These are phyloP conservation scores for Rotaria sp. DNA, from an alignment of 2,888 invertebrate genomes.

Conservation along the genomic window DNA sequence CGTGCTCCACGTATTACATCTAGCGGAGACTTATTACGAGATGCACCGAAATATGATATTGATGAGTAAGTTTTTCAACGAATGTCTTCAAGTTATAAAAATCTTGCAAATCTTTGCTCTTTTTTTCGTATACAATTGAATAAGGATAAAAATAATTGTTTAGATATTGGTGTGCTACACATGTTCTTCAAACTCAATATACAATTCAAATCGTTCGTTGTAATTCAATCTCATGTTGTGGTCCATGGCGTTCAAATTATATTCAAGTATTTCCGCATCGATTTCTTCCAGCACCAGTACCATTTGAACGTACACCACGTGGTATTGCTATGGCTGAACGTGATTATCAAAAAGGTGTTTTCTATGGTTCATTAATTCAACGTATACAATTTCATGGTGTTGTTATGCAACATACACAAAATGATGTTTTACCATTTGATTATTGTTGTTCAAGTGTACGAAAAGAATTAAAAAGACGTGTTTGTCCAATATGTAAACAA, in stretches of 20 bases:
- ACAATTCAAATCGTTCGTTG: slow-evolving; percentile 21
- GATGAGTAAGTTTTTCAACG: background rate
- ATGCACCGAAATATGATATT: slow-evolving; percentile 16
- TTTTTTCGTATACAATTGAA: too few species aligned
- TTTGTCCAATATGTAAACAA: slow-evolving; percentile 20
- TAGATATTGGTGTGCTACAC: slow-evolving; percentile 13
- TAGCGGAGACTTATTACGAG: background rate
- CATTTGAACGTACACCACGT: slow-evolving; percentile 21
- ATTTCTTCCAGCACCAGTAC: background rate
- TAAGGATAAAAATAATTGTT: background rate
- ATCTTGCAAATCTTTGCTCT: too few species aligned
- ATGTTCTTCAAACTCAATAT: slow-evolving; percentile 30
- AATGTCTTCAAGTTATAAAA: too few species aligned
- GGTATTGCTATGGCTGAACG: background rate
- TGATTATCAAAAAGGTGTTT: slow-evolving; percentile 27
- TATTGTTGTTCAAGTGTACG: slow-evolving; percentile 4
- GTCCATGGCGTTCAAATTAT: slow-evolving; percentile 29
- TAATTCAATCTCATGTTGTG: background rate
- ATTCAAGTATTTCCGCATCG: slow-evolving; percentile 19
- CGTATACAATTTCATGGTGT: slow-evolving; percentile 29
- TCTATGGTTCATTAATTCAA: slow-evolving; percentile 22
- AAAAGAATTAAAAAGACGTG: slow-evolving; percentile 20
- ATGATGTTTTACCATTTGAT: slow-evolving; percentile 22
- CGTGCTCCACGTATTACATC: background rate
- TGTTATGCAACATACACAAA: slow-evolving; percentile 7